Conservation (phyloP, 2,888 invertebrate species). For the Erpobdella octoculata region DNA sequence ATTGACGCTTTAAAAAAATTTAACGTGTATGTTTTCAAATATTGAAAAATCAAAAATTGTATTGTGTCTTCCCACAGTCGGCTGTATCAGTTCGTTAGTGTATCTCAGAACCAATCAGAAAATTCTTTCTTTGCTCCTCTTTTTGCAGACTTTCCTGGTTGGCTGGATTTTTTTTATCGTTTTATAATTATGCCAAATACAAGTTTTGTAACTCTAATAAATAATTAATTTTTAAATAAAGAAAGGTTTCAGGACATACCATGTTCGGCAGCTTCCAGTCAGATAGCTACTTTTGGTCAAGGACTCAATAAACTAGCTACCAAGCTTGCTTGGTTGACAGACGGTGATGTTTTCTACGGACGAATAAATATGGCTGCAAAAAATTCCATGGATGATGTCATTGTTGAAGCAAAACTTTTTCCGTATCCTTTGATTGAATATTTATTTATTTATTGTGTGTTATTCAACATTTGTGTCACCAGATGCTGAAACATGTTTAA, state of each 20-base stretch:
- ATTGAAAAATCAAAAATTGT: no score
- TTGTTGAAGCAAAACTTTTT: conserved; percentile 45
- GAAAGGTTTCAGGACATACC: conserved; percentile 20
- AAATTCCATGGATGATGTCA: conserved; percentile 44
- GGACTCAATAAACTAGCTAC: not conserved
- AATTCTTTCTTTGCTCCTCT: not conserved
- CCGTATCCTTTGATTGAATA: conserved; percentile 35
- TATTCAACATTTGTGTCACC: not conserved
- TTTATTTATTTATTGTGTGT: not conserved
- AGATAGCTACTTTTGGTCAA: not conserved
- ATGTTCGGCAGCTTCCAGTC: not conserved
- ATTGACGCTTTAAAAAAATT: no score
- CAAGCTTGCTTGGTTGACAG: conserved; percentile 19
- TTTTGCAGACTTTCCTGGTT: conserved; percentile 69
- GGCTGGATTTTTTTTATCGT: conserved; percentile 73
- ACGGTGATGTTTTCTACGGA: conserved; percentile 61
- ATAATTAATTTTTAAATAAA: not conserved
- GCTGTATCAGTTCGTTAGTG: conserved; percentile 78
- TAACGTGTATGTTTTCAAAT: no score
- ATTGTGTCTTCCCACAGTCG: conserved; percentile 57
- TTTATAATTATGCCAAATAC: no score
- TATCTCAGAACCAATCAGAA: conserved; percentile 56
- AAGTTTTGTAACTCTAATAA: not conserved
- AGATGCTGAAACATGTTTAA: not conserved
- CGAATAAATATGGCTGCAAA: conserved; percentile 58